Conservation (phyloP, 2,888 invertebrate species). For the Sicus ferrugineus region DNA sequence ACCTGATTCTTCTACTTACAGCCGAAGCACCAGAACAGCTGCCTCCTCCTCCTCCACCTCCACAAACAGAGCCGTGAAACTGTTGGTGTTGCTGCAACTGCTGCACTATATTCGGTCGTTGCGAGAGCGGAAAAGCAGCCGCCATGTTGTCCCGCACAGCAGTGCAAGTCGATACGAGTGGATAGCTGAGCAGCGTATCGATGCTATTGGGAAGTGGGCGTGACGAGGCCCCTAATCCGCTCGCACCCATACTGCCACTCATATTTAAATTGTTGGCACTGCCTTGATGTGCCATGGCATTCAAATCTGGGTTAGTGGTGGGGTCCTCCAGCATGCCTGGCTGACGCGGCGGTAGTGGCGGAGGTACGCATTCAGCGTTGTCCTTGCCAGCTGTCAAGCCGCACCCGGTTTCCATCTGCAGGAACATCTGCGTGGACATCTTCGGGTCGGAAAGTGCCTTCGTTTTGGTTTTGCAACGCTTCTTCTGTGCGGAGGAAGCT, state of each 20-base stretch:
- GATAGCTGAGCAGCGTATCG: conserved; percentile 63
- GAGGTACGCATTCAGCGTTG: conserved; percentile 61
- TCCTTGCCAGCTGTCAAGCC: conserved; percentile 36
- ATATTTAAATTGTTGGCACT: conserved; percentile 54
- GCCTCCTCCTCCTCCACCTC: conserved; percentile 20
- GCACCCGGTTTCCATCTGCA: conserved; percentile 60
- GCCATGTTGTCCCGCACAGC: conserved; percentile 63
- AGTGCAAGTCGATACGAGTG: conserved; percentile 64
- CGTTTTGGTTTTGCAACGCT: conserved; percentile 60
- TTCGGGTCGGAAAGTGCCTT: conserved; percentile 65
- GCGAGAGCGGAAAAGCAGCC: conserved; percentile 62
- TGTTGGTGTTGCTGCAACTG: conserved; percentile 63
- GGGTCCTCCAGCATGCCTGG: conserved; percentile 65
- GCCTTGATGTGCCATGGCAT: conserved; percentile 44
- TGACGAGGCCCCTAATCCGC: conserved; percentile 25
- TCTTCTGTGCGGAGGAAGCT: conserved; percentile 9
- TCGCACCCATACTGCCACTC: conserved; percentile 36
- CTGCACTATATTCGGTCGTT: conserved; percentile 64
- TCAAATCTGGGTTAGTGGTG: neutral
- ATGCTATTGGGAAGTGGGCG: conserved; percentile 62
- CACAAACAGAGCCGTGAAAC: conserved; percentile 40
- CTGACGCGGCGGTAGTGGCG: conserved; percentile 71
- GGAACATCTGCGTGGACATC: conserved; percentile 64
- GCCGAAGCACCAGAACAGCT: conserved; percentile 38
- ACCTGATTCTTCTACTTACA: conserved; percentile 61